A percentile compares a stretch with the other conserved stretches of the same genome.
Conservation (phyloP, 2,113 vertebrate species). For the Eublepharis macularius region DNA sequence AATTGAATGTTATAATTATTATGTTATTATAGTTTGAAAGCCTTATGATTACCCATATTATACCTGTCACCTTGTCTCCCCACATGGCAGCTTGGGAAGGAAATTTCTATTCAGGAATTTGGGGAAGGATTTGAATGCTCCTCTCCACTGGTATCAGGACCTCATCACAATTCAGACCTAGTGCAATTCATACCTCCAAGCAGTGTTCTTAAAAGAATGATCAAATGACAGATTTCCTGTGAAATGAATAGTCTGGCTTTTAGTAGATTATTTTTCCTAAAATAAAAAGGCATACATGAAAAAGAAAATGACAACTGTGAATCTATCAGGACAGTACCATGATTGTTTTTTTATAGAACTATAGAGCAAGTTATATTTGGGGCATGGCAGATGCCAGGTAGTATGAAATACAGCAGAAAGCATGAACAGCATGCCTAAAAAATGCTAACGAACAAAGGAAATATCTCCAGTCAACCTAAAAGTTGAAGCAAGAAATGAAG, state of each 20-base stretch:
- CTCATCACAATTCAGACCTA: no score
- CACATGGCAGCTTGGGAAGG: no score
- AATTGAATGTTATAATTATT: no score
- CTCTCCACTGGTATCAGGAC: no score
- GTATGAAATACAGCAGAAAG: background rate
- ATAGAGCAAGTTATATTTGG: background rate
- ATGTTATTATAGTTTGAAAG: background rate
- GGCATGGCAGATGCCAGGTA: background rate
- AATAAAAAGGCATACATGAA: background rate
- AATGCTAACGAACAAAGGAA: background rate
- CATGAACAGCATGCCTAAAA: background rate
- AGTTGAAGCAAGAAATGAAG: rapidly evolving
- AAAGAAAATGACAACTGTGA: background rate
- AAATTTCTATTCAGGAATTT: no score
- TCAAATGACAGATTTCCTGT: no score
- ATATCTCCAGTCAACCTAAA: background rate
- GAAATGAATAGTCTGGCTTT: no score
- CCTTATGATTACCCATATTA: no score
- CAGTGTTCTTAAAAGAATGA: no score
- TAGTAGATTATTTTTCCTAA: background rate
- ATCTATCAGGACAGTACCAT: background rate
- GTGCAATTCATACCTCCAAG: no score
- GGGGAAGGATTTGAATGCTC: no score
- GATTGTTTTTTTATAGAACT: background rate
- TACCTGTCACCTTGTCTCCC: no score